Evolutionary conservation across 2,888 invertebrate genomes (phyloP), one percentile per base, ranked within the genome.

Genomic region (Biston betularia): DNA sequence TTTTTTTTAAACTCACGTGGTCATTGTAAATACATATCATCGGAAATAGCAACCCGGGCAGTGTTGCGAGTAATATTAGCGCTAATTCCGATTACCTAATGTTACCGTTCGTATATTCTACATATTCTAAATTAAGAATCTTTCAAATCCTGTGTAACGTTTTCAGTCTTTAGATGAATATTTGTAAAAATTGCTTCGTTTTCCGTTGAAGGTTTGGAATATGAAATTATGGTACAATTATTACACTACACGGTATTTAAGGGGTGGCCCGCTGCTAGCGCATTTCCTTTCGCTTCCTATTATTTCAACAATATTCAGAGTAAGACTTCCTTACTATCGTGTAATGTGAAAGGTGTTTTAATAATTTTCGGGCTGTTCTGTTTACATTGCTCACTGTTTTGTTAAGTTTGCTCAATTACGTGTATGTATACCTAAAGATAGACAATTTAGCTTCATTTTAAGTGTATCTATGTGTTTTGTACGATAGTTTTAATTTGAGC

Each of bases 341-440:
- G 6, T 38, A 38, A 6, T 38, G 38, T 38, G 9, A 9, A 38
- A 9, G 9, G 14, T 15, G 48, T 4, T 48, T 48, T 48, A 15
- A 49, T 24, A 8, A 6, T 34, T 34, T 48, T 46, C 56, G n/a
- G 66, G 58, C 58, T 85, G 87, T 87, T 88, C 79, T 80, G 84
- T 88, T 80, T 81, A 75, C 77, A 85, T 89, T 91, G 92, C 93
- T 93, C 93, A 93, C 82, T 84, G 85, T 89, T 92, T 88, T 85
- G 91, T 92, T 93, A 93, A 90, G 89, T 92, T 92, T 93, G 93
- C 93, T 93, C 93, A 93, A 92, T 88, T 90, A 87, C 81, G 58
- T 89, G 84, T 89, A 88, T 87, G 82, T 87, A 82, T 85, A 84
- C 79, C 81, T 83, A 86, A 87, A 81, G 85, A 89, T 88, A 88